Conservation (phyloP, 2,797 vertebrate genomes). For the Rallus crepitans region DNA sequence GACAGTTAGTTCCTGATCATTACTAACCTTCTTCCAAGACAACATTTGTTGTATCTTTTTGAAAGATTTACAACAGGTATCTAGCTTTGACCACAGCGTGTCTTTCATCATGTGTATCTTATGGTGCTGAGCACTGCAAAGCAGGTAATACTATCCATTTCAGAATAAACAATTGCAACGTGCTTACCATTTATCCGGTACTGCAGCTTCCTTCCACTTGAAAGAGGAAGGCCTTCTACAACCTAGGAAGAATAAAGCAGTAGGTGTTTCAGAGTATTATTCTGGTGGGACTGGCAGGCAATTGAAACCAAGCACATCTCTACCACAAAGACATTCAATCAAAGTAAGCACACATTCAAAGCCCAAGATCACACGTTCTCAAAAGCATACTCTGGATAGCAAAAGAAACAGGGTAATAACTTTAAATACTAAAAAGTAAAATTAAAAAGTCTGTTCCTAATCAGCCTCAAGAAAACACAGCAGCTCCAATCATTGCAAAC, state of each 20-base stretch:
- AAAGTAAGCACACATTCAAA: neutral
- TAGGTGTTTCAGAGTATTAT: neutral
- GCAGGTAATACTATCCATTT: neutral
- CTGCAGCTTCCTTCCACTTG: slow-evolving; percentile 84
- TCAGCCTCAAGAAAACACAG: neutral
- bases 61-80: neutral
- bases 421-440: neutral
- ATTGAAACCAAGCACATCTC: neutral
- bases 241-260: slow-evolving; percentile 78
- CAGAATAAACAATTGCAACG: neutral
- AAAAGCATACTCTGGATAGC: neutral
- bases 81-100: neutral
- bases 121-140: neutral
- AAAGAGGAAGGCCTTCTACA: slow-evolving; percentile 89
- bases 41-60: neutral
- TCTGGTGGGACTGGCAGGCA: too few species aligned
- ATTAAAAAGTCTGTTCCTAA: neutral
- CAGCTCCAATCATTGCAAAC: neutral
- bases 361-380: neutral
- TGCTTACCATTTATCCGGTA: slow-evolving; percentile 94
- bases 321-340: neutral
- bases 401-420: neutral
- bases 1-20: neutral
- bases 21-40: neutral
- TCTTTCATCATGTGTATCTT: neutral